Percentiles rank a stretch among this genome's conserved stretches.
phyloP scores from a whole-genome alignment of 64 coral and sea anemone genomes.

The Stichodactyla helianthus region DNA sequence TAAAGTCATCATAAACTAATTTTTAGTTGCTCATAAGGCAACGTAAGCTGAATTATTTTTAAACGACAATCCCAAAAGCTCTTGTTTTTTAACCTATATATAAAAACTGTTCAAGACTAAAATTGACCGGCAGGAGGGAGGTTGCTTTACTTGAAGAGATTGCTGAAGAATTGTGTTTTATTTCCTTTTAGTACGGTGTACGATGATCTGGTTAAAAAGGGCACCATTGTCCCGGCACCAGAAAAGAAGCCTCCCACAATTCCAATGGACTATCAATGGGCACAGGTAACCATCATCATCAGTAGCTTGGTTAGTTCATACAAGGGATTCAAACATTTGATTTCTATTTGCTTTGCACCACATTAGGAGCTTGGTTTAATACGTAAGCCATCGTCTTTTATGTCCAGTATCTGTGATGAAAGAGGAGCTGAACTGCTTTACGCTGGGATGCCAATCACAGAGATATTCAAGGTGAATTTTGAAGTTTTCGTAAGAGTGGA shows the following conservation, averaged over 20 bases:
- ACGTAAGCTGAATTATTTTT: too few species aligned
- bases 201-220: slow-evolving; percentile 65
- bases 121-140: too few species aligned
- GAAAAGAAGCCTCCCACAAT: slow-evolving; percentile 81
- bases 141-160: too few species aligned
- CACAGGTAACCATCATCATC: slow-evolving; percentile 52
- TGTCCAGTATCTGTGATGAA: slow-evolving; percentile 99
- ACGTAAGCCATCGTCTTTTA: slow-evolving; percentile 95
- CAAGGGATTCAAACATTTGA: too few species aligned
- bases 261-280: slow-evolving; percentile 97
- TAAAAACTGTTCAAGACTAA: too few species aligned
- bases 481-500: neutral
- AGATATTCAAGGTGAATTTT: slow-evolving; percentile 74
- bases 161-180: neutral
- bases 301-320: too few species aligned
- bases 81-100: too few species aligned
- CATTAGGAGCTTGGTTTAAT: slow-evolving; percentile 91
- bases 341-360: neutral
- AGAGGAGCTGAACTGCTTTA: slow-evolving; percentile 95
- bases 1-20: too few species aligned
- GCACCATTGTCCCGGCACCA: slow-evolving; percentile 78
- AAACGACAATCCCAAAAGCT: too few species aligned
- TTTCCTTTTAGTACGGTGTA: slow-evolving; percentile 46
- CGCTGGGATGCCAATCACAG: slow-evolving; percentile 94
- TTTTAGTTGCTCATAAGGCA: too few species aligned